Percentiles rank a stretch among this genome's conserved stretches.
phyloP scores from a whole-genome alignment of 2,113 vertebrate genomes.

The Dendropsophus ebraccatus region DNA sequence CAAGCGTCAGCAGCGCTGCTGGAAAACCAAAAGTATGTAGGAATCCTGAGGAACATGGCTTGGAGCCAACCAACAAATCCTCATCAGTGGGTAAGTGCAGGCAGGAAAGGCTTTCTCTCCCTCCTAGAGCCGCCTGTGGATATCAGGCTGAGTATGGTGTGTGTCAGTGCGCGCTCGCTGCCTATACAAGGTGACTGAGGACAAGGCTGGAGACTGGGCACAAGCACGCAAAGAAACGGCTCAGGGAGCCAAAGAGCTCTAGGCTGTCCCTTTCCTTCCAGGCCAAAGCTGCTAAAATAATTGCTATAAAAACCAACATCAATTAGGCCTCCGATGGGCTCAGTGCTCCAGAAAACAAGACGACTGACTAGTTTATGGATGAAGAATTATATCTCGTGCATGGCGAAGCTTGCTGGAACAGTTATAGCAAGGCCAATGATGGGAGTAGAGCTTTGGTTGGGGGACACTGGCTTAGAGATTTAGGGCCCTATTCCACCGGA shows the following conservation, averaged over 20 bases:
- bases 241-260: background rate
- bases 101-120: conserved; percentile 19
- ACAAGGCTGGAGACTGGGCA: background rate
- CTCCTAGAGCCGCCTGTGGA: background rate
- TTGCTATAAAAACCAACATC: background rate
- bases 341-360: background rate
- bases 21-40: conserved; percentile 39
- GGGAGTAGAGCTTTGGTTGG: no score
- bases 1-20: conserved; percentile 4
- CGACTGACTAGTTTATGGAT: background rate
- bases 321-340: background rate
- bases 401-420: background rate
- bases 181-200: conserved; percentile 36
- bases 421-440: background rate
- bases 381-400: no score
- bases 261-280: background rate
- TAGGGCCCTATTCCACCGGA: no score
- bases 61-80: background rate
- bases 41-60: conserved; percentile 32
- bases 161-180: background rate
- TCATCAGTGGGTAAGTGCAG: background rate
- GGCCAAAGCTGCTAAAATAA: background rate
- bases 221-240: background rate
- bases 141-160: background rate
- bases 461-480: no score